Percentiles rank a stretch among this genome's conserved stretches.
phyloP scores from a whole-genome alignment of 2,888 invertebrate species.

The Caenorhabditis sp. region DNA sequence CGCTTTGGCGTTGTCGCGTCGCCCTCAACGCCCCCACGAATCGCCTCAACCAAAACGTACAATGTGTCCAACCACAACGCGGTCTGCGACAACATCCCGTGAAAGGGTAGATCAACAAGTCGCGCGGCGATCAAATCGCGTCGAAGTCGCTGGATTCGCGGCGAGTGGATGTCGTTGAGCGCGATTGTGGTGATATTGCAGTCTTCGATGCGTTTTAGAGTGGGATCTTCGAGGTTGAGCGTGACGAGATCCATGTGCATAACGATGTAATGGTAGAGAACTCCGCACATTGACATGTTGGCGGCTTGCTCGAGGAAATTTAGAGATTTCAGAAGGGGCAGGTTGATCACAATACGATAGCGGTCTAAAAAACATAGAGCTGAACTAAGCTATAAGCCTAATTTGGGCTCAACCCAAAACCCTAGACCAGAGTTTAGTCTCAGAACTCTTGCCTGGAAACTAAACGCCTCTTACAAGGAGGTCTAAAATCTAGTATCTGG shows the following conservation, averaged over 20 bases:
- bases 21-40: background rate
- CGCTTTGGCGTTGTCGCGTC: conserved; percentile 2
- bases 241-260: conserved; percentile 43
- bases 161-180: conserved; percentile 31
- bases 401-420: no score
- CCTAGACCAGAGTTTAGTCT: no score
- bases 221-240: conserved; percentile 16
- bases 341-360: conserved; percentile 30
- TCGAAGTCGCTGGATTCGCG: conserved; percentile 3
- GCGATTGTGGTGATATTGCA: conserved; percentile 43
- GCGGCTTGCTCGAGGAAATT: conserved; percentile 41
- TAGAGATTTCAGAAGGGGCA: conserved; percentile 21
- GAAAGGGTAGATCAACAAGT: background rate
- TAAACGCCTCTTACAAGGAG: no score
- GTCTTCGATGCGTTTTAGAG: conserved; percentile 13
- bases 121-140: conserved; percentile 14
- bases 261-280: conserved; percentile 44
- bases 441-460: no score
- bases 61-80: conserved; percentile 35
- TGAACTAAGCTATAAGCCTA: no score
- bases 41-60: conserved; percentile 16
- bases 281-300: conserved; percentile 44
- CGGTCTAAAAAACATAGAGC: conserved; percentile 10
- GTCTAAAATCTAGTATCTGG: no score
- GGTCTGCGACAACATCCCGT: conserved; percentile 2